A percentile compares a stretch with the other conserved stretches of the same genome.
These are phyloP conservation scores for Hypotaenidia philippensis DNA, from an alignment of 2,797 vertebrate species.

Conservation along the genomic window DNA sequence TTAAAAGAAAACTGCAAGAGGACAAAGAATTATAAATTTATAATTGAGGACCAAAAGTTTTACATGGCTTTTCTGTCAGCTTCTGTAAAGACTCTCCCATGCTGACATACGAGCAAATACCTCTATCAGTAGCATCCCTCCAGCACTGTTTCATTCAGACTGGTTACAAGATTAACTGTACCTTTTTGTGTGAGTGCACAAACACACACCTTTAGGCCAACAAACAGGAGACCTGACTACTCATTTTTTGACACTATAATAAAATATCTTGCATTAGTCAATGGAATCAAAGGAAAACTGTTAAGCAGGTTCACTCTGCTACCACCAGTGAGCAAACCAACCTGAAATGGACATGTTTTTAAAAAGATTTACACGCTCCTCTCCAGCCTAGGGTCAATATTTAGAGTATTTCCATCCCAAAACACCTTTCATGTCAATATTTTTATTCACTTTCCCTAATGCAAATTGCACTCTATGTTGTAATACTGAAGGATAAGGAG, in stretches of 20 bases:
- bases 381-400: too few species aligned
- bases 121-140: background rate
- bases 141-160: background rate
- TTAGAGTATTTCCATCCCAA: background rate
- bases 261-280: background rate
- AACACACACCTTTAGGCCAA: background rate
- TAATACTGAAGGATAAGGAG: background rate
- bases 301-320: background rate
- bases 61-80: background rate
- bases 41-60: background rate
- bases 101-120: background rate
- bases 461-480: background rate
- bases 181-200: background rate
- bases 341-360: accelerated
- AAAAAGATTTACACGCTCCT: too few species aligned
- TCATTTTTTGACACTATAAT: background rate
- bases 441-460: background rate
- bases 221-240: background rate
- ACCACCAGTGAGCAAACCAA: background rate
- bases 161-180: background rate
- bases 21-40: background rate
- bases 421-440: background rate
- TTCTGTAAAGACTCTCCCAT: background rate
- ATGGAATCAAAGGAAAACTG: background rate
- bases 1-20: background rate